Evolutionary conservation across 2,888 invertebrate genomes (phyloP).

Genomic region (Lomographa bimaculata): DNA sequence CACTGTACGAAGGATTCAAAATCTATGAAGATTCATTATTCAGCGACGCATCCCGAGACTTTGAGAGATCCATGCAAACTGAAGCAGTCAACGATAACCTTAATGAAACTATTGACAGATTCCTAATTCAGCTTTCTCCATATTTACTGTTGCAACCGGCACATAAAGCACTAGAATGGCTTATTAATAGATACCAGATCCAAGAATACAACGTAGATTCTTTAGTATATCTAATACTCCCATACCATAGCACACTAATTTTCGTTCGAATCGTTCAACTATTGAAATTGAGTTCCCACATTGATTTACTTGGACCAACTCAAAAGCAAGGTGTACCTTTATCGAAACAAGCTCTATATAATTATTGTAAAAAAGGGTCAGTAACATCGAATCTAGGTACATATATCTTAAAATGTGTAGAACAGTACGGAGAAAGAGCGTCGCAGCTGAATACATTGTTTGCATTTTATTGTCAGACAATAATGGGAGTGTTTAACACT

Average conservation of each 20-base stretch:
- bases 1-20: slow-evolving; percentile 88
- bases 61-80: slow-evolving; percentile 92
- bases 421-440: slow-evolving; percentile 83
- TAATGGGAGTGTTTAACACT: slow-evolving; percentile 87
- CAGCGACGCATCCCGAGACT: slow-evolving; percentile 87
- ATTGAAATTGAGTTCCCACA: slow-evolving; percentile 79
- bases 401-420: slow-evolving; percentile 66
- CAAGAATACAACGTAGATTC: slow-evolving; percentile 94
- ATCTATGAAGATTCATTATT: slow-evolving; percentile 91
- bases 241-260: slow-evolving; percentile 96
- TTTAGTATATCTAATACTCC: slow-evolving; percentile 91
- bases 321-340: slow-evolving; percentile 85
- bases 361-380: too few species aligned
- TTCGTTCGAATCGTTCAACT: slow-evolving; percentile 93
- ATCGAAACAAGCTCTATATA: slow-evolving; percentile 88
- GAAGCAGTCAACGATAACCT: slow-evolving; percentile 89
- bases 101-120: slow-evolving; percentile 89
- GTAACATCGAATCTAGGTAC: too few species aligned
- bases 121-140: slow-evolving; percentile 92
- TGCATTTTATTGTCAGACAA: slow-evolving; percentile 91
- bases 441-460: slow-evolving; percentile 87
- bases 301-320: slow-evolving; percentile 43
- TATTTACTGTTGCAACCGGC: slow-evolving; percentile 92
- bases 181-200: slow-evolving; percentile 94
- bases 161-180: slow-evolving; percentile 97